phyloP scores from a whole-genome alignment of 2,888 invertebrate genomes.

The Hermaeophaga mercurialis region DNA sequence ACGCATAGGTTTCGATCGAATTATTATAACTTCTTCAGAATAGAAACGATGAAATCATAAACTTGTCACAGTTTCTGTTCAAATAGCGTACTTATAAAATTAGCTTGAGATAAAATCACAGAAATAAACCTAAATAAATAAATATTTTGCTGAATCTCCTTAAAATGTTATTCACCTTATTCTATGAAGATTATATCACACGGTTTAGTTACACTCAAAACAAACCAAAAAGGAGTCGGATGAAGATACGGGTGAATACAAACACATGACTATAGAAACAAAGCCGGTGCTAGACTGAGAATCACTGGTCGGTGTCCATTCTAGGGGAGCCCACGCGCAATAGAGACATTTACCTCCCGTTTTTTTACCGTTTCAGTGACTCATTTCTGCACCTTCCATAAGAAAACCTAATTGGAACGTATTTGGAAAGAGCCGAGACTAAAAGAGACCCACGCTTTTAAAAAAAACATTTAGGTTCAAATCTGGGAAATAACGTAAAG shows the following conservation, averaged over 20 bases:
- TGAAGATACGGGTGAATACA: conserved; percentile 10
- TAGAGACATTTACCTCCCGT: conserved; percentile 1
- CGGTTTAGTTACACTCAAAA: conserved; percentile 1
- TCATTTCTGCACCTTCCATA: background rate
- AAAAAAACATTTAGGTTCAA: too few relatives aligned
- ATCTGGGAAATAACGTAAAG: too few relatives aligned
- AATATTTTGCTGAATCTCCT: background rate
- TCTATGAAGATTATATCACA: background rate
- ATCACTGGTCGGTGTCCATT: conserved; percentile 3
- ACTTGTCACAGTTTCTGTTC: too few relatives aligned
- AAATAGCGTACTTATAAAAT: too few relatives aligned
- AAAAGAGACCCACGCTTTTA: too few relatives aligned
- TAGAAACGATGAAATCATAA: too few relatives aligned
- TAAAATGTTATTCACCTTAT: conserved; percentile 13
- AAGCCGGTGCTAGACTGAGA: conserved; percentile 19
- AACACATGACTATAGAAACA: conserved; percentile 5
- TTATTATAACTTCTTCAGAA: too few relatives aligned
- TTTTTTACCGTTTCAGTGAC: background rate
- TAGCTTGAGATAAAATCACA: too few relatives aligned
- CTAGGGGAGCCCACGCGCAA: conserved; percentile 18
- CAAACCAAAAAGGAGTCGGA: conserved; percentile 1
- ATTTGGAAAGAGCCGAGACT: too few relatives aligned
- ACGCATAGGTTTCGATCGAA: too few relatives aligned
- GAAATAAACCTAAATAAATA: too few relatives aligned
- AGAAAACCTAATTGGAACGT: too few relatives aligned